Percentiles rank a stretch among this genome's conserved stretches.
phyloP scores from a whole-genome alignment of 2,797 vertebrate species.

The Ctenopoma multispine region DNA sequence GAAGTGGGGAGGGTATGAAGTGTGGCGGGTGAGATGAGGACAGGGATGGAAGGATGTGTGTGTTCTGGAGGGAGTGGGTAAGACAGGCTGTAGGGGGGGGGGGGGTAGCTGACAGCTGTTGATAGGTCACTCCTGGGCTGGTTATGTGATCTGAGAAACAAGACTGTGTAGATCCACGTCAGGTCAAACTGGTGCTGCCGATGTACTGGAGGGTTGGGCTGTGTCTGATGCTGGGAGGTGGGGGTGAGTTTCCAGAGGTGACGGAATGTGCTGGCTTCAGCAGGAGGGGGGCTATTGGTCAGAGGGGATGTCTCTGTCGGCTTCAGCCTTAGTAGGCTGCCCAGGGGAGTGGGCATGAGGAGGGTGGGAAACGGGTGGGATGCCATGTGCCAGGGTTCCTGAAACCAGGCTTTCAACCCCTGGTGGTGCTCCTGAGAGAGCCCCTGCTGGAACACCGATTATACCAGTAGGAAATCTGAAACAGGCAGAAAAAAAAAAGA shows the following conservation, averaged over 20 bases:
- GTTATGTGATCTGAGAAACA: slow-evolving; percentile 80
- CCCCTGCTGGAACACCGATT: slow-evolving; percentile 90
- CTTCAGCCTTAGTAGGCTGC: slow-evolving; percentile 92
- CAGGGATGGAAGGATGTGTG: slow-evolving; percentile 44
- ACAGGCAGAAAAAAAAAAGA: slow-evolving; percentile 10
- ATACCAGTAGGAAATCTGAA: slow-evolving; percentile 91
- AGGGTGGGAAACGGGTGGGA: slow-evolving; percentile 90
- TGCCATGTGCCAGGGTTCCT: slow-evolving; percentile 86
- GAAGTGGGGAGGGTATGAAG: slow-evolving; percentile 9
- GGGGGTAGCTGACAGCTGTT: slow-evolving; percentile 35
- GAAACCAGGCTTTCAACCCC: slow-evolving; percentile 92
- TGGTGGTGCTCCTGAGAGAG: slow-evolving; percentile 85
- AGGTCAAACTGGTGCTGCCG: slow-evolving; percentile 67
- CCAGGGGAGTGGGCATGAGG: slow-evolving; percentile 91
- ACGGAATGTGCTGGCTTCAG: slow-evolving; percentile 84
- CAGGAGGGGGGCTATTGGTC: slow-evolving; percentile 90
- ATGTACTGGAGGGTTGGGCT: slow-evolving; percentile 63
- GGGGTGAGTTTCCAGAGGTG: slow-evolving; percentile 76
- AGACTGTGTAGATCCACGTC: slow-evolving; percentile 73
- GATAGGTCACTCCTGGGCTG: slow-evolving; percentile 79
- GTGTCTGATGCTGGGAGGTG: slow-evolving; percentile 65
- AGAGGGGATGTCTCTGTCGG: slow-evolving; percentile 95
- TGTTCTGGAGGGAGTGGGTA: slow-evolving; percentile 42
- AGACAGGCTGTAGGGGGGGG: slow-evolving; percentile 3
- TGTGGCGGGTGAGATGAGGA: slow-evolving; percentile 35